Evolutionary conservation across 2,113 vertebrate genomes (phyloP).

Genomic region (Callocephalon fimbriatum): DNA sequence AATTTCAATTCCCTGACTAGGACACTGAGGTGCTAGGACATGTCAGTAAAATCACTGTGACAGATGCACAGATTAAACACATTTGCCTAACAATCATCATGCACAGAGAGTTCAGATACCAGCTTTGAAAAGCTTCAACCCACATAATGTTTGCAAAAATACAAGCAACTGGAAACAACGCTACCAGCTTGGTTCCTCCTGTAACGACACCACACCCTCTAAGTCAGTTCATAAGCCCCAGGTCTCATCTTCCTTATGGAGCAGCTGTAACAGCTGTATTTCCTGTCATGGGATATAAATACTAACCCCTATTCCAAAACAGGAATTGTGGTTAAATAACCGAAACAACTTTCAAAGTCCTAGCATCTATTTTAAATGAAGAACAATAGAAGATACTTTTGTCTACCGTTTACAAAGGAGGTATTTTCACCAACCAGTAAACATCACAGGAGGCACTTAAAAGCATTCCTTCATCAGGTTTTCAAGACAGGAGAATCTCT

Average conservation of each 20-base stretch:
- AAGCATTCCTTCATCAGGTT: background rate
- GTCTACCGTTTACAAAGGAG: background rate
- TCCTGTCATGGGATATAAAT: background rate
- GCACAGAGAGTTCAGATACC: background rate
- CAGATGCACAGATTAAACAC: background rate
- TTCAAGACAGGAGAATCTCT: background rate
- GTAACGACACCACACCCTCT: accelerated
- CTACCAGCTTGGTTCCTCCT: background rate
- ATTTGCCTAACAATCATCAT: background rate
- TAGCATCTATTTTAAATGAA: background rate
- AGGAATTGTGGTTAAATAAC: background rate
- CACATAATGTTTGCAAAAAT: background rate
- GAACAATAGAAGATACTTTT: background rate
- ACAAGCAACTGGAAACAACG: background rate
- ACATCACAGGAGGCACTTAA: background rate
- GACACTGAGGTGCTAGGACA: background rate
- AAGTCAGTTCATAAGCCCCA: background rate
- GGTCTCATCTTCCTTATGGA: background rate
- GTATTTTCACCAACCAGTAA: background rate
- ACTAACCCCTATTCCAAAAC: background rate
- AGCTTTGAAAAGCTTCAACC: background rate
- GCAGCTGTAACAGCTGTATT: background rate
- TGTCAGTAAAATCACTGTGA: background rate
- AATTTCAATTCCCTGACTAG: background rate
- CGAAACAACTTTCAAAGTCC: background rate